These are phyloP conservation scores for Oxystoma pomonae DNA, from an alignment of 2,888 invertebrate species.

Conservation along the genomic window DNA sequence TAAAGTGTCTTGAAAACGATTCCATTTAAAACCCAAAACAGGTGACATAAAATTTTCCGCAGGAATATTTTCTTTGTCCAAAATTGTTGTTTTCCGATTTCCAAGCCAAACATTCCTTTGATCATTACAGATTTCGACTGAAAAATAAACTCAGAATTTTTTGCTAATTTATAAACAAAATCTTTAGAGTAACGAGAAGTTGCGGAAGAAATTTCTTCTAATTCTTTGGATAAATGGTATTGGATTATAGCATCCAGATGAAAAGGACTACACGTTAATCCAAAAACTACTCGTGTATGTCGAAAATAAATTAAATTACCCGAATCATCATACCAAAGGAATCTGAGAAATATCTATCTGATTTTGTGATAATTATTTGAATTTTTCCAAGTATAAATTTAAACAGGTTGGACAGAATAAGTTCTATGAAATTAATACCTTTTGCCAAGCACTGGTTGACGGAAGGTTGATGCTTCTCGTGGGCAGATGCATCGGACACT, in stretches of 20 bases:
- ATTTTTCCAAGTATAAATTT: constrained; percentile 20
- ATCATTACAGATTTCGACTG: too few relatives aligned
- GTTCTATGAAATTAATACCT: constrained; percentile 33
- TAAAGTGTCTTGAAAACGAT: neutral
- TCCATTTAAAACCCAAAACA: neutral
- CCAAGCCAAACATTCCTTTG: too few relatives aligned
- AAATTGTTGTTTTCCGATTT: too few relatives aligned
- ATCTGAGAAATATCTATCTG: constrained; percentile 28
- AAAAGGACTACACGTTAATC: too few relatives aligned
- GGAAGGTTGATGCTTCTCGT: constrained; percentile 22
- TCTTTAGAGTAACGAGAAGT: too few relatives aligned
- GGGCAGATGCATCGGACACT: constrained; percentile 34
- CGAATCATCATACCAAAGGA: constrained; percentile 28
- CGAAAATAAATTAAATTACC: constrained; percentile 15
- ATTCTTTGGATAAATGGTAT: too few relatives aligned
- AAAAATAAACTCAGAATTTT: too few relatives aligned
- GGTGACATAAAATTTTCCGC: neutral
- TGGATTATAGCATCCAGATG: too few relatives aligned
- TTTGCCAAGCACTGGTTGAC: constrained; percentile 35
- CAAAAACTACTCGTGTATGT: constrained; percentile 24
- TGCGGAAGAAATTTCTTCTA: too few relatives aligned
- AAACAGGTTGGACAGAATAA: constrained; percentile 24
- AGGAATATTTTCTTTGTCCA: too few relatives aligned
- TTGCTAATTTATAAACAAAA: too few relatives aligned
- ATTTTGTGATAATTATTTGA: constrained; percentile 23